A percentile compares a stretch with the other conserved stretches of the same genome.
phyloP scores from a whole-genome alignment of 1,140 invertebrate genomes.

The Monochamus saltuarius region DNA sequence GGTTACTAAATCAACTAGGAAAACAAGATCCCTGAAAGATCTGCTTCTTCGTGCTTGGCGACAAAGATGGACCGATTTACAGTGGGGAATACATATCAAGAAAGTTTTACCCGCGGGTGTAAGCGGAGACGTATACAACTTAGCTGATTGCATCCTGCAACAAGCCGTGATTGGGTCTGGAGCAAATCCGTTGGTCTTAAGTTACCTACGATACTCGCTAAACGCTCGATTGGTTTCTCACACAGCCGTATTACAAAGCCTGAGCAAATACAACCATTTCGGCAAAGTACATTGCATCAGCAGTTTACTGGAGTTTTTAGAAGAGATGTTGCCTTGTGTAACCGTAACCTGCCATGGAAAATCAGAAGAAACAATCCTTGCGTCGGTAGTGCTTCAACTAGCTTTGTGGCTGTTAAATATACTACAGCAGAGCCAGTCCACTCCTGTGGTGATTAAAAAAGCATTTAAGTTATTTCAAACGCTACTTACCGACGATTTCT shows the following conservation, averaged over 20 bases:
- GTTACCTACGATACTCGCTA: slow-evolving; percentile 90
- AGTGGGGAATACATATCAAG: slow-evolving; percentile 95
- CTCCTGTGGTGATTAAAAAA: slow-evolving; percentile 67
- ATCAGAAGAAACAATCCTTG: slow-evolving; percentile 76
- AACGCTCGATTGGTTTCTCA: slow-evolving; percentile 88
- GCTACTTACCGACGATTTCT: slow-evolving; percentile 72
- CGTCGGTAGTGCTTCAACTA: slow-evolving; percentile 72
- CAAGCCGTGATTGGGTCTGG: slow-evolving; percentile 89
- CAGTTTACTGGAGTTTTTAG: slow-evolving; percentile 83
- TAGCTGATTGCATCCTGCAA: slow-evolving; percentile 89
- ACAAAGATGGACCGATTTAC: slow-evolving; percentile 90
- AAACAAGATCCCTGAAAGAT: slow-evolving; percentile 80
- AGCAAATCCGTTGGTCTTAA: slow-evolving; percentile 86
- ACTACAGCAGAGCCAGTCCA: slow-evolving; percentile 57
- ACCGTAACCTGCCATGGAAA: slow-evolving; percentile 71
- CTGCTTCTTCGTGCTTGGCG: slow-evolving; percentile 86
- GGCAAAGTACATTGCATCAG: slow-evolving; percentile 85
- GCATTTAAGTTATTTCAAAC: slow-evolving; percentile 68
- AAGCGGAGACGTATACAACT: slow-evolving; percentile 87
- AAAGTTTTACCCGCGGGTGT: slow-evolving; percentile 79
- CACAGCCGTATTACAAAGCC: slow-evolving; percentile 83
- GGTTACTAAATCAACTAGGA: slow-evolving; percentile 79
- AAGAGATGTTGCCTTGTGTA: slow-evolving; percentile 69
- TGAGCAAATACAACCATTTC: slow-evolving; percentile 86
- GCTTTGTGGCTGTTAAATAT: slow-evolving; percentile 81